These are phyloP conservation scores for Dichetophora obliterata DNA, from an alignment of 2,888 invertebrate genomes.

Conservation along the genomic window DNA sequence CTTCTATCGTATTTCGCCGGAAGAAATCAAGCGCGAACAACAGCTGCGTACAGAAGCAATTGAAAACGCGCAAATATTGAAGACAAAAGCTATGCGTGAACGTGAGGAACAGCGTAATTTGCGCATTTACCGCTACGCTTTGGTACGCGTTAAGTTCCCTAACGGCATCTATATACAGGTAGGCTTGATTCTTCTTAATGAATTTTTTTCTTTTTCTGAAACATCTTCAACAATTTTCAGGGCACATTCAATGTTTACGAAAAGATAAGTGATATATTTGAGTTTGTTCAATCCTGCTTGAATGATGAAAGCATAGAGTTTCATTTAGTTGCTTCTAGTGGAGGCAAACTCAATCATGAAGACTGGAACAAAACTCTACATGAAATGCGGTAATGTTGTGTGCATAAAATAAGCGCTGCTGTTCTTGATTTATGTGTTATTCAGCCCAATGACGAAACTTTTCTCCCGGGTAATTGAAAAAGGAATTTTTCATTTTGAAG, in stretches of 20 bases:
- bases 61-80: constrained; percentile 85
- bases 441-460: too few relatives aligned
- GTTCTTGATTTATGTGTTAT: not conserved
- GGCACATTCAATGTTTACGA: constrained; percentile 92
- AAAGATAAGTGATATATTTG: constrained; percentile 79
- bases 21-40: constrained; percentile 88
- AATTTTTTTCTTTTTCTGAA: constrained; percentile 24
- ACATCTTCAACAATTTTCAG: constrained; percentile 70
- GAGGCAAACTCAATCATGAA: constrained; percentile 76
- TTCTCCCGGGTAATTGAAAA: too few relatives aligned
- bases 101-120: constrained; percentile 86
- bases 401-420: not conserved
- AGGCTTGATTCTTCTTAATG: constrained; percentile 19
- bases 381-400: constrained; percentile 71
- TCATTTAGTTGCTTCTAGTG: constrained; percentile 76
- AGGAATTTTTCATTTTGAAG: too few relatives aligned
- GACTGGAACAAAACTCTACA: constrained; percentile 81
- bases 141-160: constrained; percentile 90
- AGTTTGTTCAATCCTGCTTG: constrained; percentile 85
- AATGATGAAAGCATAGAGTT: constrained; percentile 79
- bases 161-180: constrained; percentile 87
- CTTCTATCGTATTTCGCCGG: constrained; percentile 85
- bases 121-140: constrained; percentile 85
- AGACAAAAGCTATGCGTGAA: constrained; percentile 96
- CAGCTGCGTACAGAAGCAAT: constrained; percentile 80